phyloP scores from a whole-genome alignment of 2,797 vertebrate species.

The Sebastolobus altivelis region DNA sequence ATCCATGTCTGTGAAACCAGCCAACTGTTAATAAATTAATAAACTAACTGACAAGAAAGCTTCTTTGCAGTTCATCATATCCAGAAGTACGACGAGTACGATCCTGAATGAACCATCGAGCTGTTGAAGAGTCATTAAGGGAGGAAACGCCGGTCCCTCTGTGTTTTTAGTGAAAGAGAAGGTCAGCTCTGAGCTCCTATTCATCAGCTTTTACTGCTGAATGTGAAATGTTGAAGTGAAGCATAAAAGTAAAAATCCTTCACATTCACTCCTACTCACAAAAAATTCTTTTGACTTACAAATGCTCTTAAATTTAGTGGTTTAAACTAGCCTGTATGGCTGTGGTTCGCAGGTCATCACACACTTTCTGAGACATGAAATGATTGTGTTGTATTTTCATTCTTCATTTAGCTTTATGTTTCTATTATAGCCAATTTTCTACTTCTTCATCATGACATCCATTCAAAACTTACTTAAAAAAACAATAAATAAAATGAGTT shows the following conservation, averaged over 20 bases:
- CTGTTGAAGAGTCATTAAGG: not conserved
- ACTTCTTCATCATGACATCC: not conserved
- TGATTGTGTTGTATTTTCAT: not conserved
- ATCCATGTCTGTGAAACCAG: slow-evolving; percentile 18
- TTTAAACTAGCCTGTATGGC: no score
- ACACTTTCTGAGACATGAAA: not conserved
- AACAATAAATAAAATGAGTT: not conserved
- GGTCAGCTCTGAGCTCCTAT: not conserved
- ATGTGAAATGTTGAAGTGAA: not conserved
- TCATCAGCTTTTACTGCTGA: not conserved
- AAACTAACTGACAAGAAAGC: not conserved
- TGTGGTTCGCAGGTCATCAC: not conserved
- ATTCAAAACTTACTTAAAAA: no score
- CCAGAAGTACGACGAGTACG: not conserved
- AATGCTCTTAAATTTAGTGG: not conserved
- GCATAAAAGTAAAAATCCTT: not conserved
- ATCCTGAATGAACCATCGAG: not conserved
- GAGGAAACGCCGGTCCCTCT: no score
- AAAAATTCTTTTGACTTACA: not conserved
- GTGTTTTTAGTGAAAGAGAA: not conserved
- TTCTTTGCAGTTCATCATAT: not conserved
- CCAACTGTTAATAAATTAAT: slow-evolving; percentile 9
- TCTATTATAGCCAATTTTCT: not conserved
- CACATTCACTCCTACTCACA: not conserved
- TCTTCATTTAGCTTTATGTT: not conserved